Evolutionary conservation across 2,888 invertebrate species (phyloP).

Genomic region (Cheilosia vulpina): DNA sequence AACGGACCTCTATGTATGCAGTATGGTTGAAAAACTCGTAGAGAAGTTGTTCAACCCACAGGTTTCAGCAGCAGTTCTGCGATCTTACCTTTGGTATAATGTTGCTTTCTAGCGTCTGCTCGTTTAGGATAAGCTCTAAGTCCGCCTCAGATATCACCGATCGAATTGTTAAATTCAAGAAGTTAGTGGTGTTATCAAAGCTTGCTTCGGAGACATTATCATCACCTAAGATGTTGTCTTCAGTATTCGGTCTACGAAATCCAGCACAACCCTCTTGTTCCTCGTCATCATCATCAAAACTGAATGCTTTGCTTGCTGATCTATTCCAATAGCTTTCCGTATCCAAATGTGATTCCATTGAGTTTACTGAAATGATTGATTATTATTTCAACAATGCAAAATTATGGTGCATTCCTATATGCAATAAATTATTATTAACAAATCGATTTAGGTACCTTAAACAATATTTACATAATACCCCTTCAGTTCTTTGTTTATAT

Average conservation of each 20-base stretch:
- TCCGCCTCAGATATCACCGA: slow-evolving; percentile 81
- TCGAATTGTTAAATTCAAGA: slow-evolving; percentile 81
- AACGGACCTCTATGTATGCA: too few relatives aligned
- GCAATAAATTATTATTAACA: too few relatives aligned
- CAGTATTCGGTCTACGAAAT: not conserved
- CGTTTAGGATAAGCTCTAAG: slow-evolving; percentile 79
- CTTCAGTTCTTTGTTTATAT: too few relatives aligned
- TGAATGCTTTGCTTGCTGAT: slow-evolving; percentile 89
- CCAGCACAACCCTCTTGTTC: slow-evolving; percentile 80
- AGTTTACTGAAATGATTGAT: not conserved
- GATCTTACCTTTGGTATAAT: slow-evolving; percentile 78
- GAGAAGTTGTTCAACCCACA: too few relatives aligned
- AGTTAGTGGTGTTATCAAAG: slow-evolving; percentile 80
- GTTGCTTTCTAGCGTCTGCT: slow-evolving; percentile 80
- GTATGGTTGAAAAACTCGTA: too few relatives aligned
- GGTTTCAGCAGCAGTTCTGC: too few relatives aligned
- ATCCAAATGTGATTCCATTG: slow-evolving; percentile 82
- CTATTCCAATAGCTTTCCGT: slow-evolving; percentile 92
- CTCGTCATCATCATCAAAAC: slow-evolving; percentile 92
- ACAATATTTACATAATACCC: too few relatives aligned
- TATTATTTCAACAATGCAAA: not conserved
- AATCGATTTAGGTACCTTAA: too few relatives aligned
- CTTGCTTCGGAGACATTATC: slow-evolving; percentile 82
- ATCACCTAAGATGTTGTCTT: slow-evolving; percentile 43
- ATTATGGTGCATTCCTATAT: too few relatives aligned